Conservation (phyloP, 2,113 vertebrate genomes). For the Equus przewalskii region DNA sequence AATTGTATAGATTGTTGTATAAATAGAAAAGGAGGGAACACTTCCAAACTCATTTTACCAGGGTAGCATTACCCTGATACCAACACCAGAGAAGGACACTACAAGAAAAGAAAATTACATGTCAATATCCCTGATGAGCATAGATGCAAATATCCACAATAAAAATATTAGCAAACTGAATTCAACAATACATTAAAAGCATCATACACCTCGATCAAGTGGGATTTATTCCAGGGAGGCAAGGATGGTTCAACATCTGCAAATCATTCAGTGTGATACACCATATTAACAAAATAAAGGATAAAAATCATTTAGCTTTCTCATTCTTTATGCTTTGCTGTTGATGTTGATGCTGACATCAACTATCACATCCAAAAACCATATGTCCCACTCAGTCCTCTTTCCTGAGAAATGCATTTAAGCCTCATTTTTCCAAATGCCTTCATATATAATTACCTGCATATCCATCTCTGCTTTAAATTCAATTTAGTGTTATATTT, state of each 20-base stretch:
- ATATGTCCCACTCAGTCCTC: not conserved
- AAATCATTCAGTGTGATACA: too few relatives aligned
- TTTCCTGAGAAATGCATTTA: not conserved
- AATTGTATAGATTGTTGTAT: not conserved
- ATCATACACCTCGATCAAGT: too few relatives aligned
- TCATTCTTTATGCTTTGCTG: not conserved
- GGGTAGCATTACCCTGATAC: not conserved
- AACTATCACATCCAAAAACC: not conserved
- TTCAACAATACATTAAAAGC: too few relatives aligned
- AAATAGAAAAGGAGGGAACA: not conserved
- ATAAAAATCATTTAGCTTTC: not conserved
- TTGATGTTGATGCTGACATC: too few relatives aligned
- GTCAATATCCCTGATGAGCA: too few relatives aligned
- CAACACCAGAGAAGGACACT: not conserved
- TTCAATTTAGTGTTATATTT: not conserved
- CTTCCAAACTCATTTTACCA: not conserved
- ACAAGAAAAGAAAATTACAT: not conserved
- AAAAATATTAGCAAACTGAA: too few relatives aligned
- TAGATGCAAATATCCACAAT: too few relatives aligned
- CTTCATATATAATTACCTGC: not conserved
- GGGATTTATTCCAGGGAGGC: too few relatives aligned
- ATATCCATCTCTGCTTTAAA: not conserved
- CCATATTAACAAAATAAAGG: too few relatives aligned
- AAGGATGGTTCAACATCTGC: too few relatives aligned
- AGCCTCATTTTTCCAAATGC: not conserved